Conservation (phyloP, 2,113 vertebrate genomes). For the Scophthalmus maximus region DNA sequence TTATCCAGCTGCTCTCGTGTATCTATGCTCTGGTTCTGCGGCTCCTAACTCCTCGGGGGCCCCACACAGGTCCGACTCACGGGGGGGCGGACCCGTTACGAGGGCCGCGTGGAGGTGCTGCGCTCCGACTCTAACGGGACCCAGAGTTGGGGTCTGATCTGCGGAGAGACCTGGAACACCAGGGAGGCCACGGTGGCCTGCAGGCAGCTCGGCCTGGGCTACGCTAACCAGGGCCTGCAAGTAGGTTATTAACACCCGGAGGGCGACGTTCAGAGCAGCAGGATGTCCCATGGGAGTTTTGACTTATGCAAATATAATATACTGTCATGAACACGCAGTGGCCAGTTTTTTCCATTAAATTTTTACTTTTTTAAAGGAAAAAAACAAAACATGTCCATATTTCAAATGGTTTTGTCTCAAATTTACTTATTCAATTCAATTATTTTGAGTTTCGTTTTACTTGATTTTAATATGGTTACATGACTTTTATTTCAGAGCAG, state of each 20-base stretch:
- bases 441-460: too few species aligned
- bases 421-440: too few species aligned
- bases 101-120: constrained; percentile 93
- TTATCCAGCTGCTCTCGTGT: constrained; percentile 20
- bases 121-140: constrained; percentile 78
- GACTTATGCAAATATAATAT: constrained; percentile 52
- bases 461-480: too few species aligned
- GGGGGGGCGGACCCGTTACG: constrained; percentile 90
- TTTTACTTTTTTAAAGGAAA: too few species aligned
- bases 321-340: constrained; percentile 35
- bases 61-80: constrained; percentile 90
- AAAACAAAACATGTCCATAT: too few species aligned
- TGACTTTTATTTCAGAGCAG: too few species aligned
- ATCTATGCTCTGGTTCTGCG: constrained; percentile 32
- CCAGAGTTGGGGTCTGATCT: constrained; percentile 91
- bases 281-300: neutral
- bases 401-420: too few species aligned
- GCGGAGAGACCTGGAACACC: constrained; percentile 92
- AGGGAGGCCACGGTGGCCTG: constrained; percentile 92
- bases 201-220: constrained; percentile 95
- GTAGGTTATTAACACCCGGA: constrained; percentile 83
- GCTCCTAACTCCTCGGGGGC: constrained; percentile 61
- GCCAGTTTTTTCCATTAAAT: neutral
- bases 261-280: constrained; percentile 15
- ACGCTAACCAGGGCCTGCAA: constrained; percentile 92